A percentile compares a stretch with the other conserved stretches of the same genome.
Conservation (phyloP, 2,888 invertebrate species). For the Prostheceraeus crozeri region DNA sequence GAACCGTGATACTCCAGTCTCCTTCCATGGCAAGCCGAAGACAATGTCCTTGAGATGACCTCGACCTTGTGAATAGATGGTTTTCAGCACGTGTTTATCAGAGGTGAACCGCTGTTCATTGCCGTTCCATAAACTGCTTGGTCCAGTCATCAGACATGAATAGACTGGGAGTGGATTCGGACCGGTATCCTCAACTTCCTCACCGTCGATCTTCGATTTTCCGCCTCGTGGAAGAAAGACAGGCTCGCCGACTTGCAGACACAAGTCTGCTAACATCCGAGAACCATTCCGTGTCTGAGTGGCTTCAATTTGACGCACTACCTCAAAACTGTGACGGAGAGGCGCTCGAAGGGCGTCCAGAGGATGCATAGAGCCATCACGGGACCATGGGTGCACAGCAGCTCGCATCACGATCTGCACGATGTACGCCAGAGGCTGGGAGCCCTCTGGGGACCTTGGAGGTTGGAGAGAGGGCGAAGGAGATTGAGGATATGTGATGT, state of each 20-base stretch:
- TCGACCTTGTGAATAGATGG: conserved; percentile 24
- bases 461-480: conserved; percentile 49
- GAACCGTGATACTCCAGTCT: conserved; percentile 80
- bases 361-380: conserved; percentile 66
- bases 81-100: conserved; percentile 5
- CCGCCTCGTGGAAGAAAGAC: conserved; percentile 60
- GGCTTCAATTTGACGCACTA: not conserved
- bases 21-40: conserved; percentile 80
- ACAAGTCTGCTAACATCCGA: conserved; percentile 67
- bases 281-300: conserved; percentile 25
- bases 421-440: conserved; percentile 59
- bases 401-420: conserved; percentile 58
- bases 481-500: conserved; percentile 43
- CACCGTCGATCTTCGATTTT: too few species aligned
- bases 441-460: conserved; percentile 58
- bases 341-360: conserved; percentile 87
- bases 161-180: conserved; percentile 69
- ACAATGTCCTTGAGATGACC: conserved; percentile 65
- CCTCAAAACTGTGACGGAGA: conserved; percentile 75
- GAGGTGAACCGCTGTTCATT: conserved; percentile 44
- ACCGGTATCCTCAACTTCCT: conserved; percentile 31
- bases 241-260: conserved; percentile 68
- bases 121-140: conserved; percentile 77
- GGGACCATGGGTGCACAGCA: conserved; percentile 79
- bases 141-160: conserved; percentile 79